Base-by-base conservation (phyloP, 2,888 invertebrate genomes). In the Tachina fera region DNA sequence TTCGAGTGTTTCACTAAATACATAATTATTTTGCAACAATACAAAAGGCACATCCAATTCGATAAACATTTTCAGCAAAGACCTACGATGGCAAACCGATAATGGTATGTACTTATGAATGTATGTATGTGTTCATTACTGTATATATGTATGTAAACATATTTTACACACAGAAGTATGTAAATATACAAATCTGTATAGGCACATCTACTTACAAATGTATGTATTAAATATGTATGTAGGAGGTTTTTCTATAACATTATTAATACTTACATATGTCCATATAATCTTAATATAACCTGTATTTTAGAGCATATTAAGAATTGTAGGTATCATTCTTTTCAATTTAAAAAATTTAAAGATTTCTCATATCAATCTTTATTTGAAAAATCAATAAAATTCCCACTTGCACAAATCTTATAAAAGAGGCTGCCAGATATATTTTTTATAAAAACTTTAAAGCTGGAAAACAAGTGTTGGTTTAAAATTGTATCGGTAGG, bases 371-470 rank as follows among this genome's bases (percentile, higher is more conserved):
- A 9, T 39, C 22, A 70, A 65, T 70, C 31, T 56, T 72, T 10
- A 53, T 65, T 77, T 74, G 85, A 75, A 85, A 85, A 85, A 85
- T 85, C 85, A 70, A 85, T 85, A 85, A 78, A 81, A 68, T 70
- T 84, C 9, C n/a, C 63, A 74, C 76, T 16, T 68, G 8, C n/a
- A 45, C 3, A 16, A 13, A 47, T 47, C 49, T 31, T 31, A 31
- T 31, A 31, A 31, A 49, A 14, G 47, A 31, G 10, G 67, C 9
- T 67, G 67, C 47, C 43, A 49, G 22, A 47, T n/a, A 8, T 22
- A 41, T 49, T 53, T 53, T 75, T 31, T 31, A 31, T 31, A 31
- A 0, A 31, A 31, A 31, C 5, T 31, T 6, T 31, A 31, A 31
- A 31, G 31, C 31, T 31, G 31, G 31, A 31, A 31, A 31, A 31